phyloP scores from a whole-genome alignment of 2,113 vertebrate genomes.

The Eonycteris spelaea region DNA sequence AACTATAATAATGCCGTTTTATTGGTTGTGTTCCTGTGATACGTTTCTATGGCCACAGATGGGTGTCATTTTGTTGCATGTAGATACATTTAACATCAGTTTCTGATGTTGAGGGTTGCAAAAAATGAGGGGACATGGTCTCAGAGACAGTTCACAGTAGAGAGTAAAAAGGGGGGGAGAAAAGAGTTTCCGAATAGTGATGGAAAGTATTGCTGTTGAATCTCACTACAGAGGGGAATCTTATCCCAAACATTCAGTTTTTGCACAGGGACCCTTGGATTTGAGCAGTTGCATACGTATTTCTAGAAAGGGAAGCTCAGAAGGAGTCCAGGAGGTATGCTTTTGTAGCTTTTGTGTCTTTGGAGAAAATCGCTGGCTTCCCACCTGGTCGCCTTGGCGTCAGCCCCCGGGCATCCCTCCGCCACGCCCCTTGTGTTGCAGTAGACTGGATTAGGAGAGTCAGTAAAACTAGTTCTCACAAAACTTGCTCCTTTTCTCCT shows the following conservation, averaged over 20 bases:
- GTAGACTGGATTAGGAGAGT: neutral
- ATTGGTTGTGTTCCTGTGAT: neutral
- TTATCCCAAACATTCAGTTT: neutral
- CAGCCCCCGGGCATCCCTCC: rapidly evolving
- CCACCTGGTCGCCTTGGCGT: rapidly evolving
- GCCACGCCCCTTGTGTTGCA: neutral
- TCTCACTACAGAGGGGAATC: neutral
- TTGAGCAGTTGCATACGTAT: neutral
- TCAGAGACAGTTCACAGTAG: neutral
- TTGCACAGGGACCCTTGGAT: neutral
- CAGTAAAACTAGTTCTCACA: neutral
- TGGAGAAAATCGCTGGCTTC: neutral
- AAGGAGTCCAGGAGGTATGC: neutral
- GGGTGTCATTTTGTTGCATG: neutral
- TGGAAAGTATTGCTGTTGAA: neutral
- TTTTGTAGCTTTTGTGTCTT: neutral
- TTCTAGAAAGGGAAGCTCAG: neutral
- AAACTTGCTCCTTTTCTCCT: neutral
- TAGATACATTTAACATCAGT: neutral
- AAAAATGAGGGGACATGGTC: rapidly evolving
- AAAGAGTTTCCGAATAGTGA: neutral
- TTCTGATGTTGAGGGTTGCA: neutral
- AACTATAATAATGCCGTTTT: neutral
- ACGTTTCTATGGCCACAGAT: neutral
- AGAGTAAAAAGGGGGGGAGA: rapidly evolving